A percentile compares a stretch with the other conserved stretches of the same genome.
Conservation (phyloP, 2,113 vertebrate genomes). For the Cephalopholis sonnerati region DNA sequence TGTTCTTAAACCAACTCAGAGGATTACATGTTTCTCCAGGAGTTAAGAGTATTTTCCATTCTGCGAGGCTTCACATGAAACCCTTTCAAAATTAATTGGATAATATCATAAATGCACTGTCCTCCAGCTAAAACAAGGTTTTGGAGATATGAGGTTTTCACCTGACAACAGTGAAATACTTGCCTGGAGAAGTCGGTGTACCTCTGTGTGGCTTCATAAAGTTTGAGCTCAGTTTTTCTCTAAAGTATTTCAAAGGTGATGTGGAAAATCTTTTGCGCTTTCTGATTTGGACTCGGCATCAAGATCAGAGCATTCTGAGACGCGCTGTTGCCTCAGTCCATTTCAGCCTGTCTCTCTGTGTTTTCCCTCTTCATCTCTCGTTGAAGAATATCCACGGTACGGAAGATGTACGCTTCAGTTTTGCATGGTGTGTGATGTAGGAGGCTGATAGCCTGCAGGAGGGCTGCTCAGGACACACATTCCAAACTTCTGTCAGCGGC, state of each 20-base stretch:
- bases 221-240: constrained; percentile 28
- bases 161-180: constrained; percentile 11
- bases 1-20: neutral
- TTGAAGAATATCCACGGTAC: neutral
- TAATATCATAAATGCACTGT: neutral
- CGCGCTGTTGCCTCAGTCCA: constrained; percentile 26
- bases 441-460: constrained; percentile 37
- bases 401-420: constrained; percentile 14
- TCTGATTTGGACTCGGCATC: constrained; percentile 40
- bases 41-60: neutral
- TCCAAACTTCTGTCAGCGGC: constrained; percentile 29
- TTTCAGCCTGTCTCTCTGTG: constrained; percentile 22
- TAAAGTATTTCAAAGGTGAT: constrained; percentile 36
- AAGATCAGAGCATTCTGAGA: constrained; percentile 37
- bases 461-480: constrained; percentile 15
- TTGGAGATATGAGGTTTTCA: constrained; percentile 15
- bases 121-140: constrained; percentile 24
- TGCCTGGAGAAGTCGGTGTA: constrained; percentile 9
- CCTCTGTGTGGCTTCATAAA: constrained; percentile 8
- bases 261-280: constrained; percentile 31
- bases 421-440: constrained; percentile 30
- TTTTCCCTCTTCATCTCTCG: constrained; percentile 6
- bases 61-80: constrained; percentile 2
- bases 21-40: constrained; percentile 1
- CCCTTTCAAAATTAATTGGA: constrained; percentile 13